A percentile compares a stretch with the other conserved stretches of the same genome.
Conservation (phyloP, 2,797 vertebrate genomes). For the Clamator glandarius region DNA sequence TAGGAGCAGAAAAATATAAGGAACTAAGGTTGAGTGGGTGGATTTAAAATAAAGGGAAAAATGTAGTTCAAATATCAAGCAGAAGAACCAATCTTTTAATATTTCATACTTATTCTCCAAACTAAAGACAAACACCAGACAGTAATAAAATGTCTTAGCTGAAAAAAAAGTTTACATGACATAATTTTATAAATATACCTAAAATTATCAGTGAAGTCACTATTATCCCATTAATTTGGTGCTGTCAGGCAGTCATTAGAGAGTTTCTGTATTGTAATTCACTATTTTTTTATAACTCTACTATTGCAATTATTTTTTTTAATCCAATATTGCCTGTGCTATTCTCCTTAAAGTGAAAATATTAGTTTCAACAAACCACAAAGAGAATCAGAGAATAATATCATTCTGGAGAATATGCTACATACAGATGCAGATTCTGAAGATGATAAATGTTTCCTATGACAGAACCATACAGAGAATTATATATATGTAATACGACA, state of each 20-base stretch:
- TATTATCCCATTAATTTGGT: neutral
- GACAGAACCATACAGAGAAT: conserved; percentile 1
- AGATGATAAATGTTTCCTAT: neutral
- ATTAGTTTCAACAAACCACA: neutral
- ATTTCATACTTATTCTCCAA: neutral
- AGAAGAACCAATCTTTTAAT: neutral
- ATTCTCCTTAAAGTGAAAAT: neutral
- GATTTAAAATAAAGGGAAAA: neutral
- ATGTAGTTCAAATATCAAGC: neutral
- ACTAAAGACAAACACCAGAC: neutral
- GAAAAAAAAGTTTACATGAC: neutral
- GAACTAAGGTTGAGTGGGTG: neutral
- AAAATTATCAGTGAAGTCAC: neutral
- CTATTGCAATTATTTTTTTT: neutral
- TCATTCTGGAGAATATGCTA: neutral
- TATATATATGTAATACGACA: conserved; percentile 10
- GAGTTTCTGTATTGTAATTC: neutral
- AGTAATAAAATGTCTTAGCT: neutral
- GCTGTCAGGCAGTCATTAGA: neutral
- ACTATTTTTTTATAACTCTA: neutral
- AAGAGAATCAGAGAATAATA: neutral
- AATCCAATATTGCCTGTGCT: neutral
- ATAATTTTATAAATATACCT: neutral
- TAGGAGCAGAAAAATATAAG: neutral
- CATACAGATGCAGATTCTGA: neutral